phyloP scores from a whole-genome alignment of 2,888 invertebrate species.

The Pandemis heparana region DNA sequence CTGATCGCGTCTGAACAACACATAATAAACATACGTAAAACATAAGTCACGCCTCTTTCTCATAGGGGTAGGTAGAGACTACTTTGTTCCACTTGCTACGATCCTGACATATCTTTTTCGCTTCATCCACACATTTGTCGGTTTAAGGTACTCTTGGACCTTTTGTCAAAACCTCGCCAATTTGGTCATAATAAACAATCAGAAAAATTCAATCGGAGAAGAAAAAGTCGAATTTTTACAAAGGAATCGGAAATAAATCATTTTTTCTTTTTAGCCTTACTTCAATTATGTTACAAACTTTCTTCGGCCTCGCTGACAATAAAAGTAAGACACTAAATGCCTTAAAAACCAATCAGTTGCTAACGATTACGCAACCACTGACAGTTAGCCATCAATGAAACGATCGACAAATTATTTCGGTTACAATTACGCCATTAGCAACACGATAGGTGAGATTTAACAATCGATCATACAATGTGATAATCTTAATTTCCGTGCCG shows the following conservation, averaged over 20 bases:
- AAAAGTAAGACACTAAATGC: conserved; percentile 20
- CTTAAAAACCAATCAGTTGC: conserved; percentile 15
- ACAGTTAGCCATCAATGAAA: conserved; percentile 11
- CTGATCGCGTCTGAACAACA: too few species aligned
- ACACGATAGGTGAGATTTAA: conserved; percentile 9
- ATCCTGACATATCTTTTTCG: too few species aligned
- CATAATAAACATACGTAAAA: too few species aligned
- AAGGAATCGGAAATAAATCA: background rate
- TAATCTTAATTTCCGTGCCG: background rate
- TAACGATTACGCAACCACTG: conserved; percentile 17
- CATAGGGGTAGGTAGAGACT: too few species aligned
- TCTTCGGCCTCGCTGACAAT: conserved; percentile 26
- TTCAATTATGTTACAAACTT: conserved; percentile 22
- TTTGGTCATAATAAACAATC: too few species aligned
- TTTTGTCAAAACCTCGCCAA: too few species aligned
- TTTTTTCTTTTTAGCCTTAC: background rate
- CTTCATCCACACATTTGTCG: too few species aligned
- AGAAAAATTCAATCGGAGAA: too few species aligned
- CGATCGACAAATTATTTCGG: conserved; percentile 7
- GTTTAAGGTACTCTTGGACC: too few species aligned
- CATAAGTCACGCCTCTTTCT: too few species aligned
- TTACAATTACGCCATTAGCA: conserved; percentile 10
- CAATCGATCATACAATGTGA: background rate
- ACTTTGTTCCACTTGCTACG: too few species aligned
- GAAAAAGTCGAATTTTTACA: too few species aligned